These are phyloP conservation scores for Tipula confusa DNA, from an alignment of 2,888 invertebrate species.

Conservation along the genomic window DNA sequence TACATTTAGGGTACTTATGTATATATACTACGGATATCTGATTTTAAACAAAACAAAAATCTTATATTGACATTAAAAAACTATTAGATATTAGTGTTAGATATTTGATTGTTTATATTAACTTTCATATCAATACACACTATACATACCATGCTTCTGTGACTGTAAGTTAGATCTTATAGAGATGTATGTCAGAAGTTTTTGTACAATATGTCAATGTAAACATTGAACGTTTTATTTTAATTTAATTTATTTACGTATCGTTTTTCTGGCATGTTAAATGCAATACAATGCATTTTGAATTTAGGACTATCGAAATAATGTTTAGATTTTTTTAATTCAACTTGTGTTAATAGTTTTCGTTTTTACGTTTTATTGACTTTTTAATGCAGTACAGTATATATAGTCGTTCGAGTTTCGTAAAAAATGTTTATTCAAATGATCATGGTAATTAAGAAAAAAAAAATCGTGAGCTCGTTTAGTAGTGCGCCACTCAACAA, in stretches of 20 bases:
- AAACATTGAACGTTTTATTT: not conserved
- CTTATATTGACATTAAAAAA: not conserved
- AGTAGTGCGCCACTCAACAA: not conserved
- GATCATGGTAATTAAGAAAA: not conserved
- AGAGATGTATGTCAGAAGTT: not conserved
- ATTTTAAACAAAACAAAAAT: conserved; percentile 5
- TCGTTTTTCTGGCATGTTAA: not conserved
- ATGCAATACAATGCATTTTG: not conserved
- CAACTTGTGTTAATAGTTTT: not conserved
- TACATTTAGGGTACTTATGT: not conserved
- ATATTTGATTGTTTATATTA: not conserved
- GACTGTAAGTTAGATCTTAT: not conserved
- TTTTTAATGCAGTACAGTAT: not conserved
- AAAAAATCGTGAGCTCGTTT: not conserved
- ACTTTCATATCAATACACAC: not conserved
- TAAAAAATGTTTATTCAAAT: not conserved
- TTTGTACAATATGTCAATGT: not conserved
- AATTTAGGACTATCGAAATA: not conserved
- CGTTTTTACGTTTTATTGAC: not conserved
- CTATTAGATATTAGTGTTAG: not conserved
- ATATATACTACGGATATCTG: not conserved
- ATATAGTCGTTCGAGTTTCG: not conserved
- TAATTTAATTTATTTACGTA: not conserved
- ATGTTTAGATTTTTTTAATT: not conserved
- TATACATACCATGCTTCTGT: not conserved